Conservation (phyloP, 2,113 vertebrate species). For the human region GRCh38 chrX:141528501-141529000, state of each 20-base stretch:
- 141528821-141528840: conserved; percentile 23
- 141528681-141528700: neutral
- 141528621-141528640: neutral
- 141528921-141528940: too few species aligned
- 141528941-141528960: too few species aligned
- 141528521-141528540: neutral
- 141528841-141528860: neutral
- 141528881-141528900: neutral
- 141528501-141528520: neutral
- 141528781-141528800: neutral
- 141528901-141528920: too few species aligned
- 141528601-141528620: neutral
- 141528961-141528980: too few species aligned
- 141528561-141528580: neutral
- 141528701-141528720: neutral
- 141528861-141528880: neutral
- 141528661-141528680: neutral
- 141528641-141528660: neutral
- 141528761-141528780: neutral
- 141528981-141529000: too few species aligned
- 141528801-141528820: neutral
- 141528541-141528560: neutral
- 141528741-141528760: neutral
- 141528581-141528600: neutral
- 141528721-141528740: neutral